Percentiles rank a stretch among this genome's conserved stretches.
These are phyloP conservation scores for Genyomyrus donnyi DNA, from an alignment of 2,113 vertebrate species.

Conservation along the genomic window DNA sequence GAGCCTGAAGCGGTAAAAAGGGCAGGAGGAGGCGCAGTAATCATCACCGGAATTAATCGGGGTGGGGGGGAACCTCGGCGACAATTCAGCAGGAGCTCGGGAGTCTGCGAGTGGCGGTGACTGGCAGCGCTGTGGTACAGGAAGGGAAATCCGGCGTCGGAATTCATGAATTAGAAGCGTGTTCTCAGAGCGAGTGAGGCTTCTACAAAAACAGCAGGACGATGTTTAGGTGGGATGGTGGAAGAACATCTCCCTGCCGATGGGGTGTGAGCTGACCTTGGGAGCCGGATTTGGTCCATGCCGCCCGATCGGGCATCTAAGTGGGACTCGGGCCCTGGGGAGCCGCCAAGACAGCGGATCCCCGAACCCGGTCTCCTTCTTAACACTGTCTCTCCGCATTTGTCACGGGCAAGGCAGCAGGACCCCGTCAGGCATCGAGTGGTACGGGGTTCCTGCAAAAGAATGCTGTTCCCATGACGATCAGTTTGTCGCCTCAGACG, in stretches of 20 bases:
- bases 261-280: neutral
- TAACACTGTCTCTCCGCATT: conserved; percentile 60
- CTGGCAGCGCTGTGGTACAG: neutral
- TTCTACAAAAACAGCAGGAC: neutral
- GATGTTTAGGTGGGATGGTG: neutral
- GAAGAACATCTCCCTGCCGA: neutral
- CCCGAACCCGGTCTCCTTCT: conserved; percentile 36
- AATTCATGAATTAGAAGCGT: neutral
- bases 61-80: conserved; percentile 20
- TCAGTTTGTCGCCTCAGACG: conserved; percentile 30
- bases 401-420: conserved; percentile 37
- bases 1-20: conserved; percentile 48
- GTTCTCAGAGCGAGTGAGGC: neutral
- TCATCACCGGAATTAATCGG: conserved; percentile 42
- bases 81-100: conserved; percentile 10
- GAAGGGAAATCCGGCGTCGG: neutral
- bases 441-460: conserved; percentile 8
- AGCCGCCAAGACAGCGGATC: conserved; percentile 26
- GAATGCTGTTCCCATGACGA: conserved; percentile 35
- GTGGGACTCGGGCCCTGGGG: neutral
- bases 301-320: neutral
- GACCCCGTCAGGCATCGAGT: conserved; percentile 27
- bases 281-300: neutral
- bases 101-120: conserved; percentile 36
- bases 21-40: conserved; percentile 41